Base-by-base conservation (phyloP, 2,113 vertebrate species). In the Saccopteryx bilineata region DNA sequence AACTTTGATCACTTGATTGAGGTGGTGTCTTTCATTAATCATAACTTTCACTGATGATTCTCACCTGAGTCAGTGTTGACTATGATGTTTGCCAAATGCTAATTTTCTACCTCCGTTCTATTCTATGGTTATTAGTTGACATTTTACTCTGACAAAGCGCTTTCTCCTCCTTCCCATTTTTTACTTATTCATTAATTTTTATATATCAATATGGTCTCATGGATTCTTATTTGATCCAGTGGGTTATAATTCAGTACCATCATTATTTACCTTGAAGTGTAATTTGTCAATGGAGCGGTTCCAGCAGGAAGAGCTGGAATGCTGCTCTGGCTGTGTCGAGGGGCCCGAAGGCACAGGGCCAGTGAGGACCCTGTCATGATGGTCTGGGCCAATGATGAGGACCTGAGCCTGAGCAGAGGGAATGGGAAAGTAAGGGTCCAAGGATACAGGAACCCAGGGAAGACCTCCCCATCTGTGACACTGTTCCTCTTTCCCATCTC, bases 1-100 rank as follows among this genome's bases (percentile, higher is more conserved):
- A 75, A 68, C 86, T 89, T 89, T 75, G 76, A 56, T 54, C 76
- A 74, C 58, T 82, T 93, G 92, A 19, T 13, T 74, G 50, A 89
- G 68, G 9, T 48, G 28, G 6, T 56, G 17, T 80, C 9, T 14
- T 60, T 28, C 48, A 31, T 21, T 54, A 48, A 74, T 65, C 13
- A 23, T 48, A 26, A 66, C 48, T 56, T 88, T 56, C 76, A 78
- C 13, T 75, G 33, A 89, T n/a, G 63, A 60, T 28, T 79, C 66
- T 79, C 46, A 2, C 63, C 80, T 71, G n/a, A 71, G n/a, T 94
- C 81, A 71, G 0, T 46, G 80, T 71, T 80, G 71, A n/a, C 63
- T 65, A 1, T 46, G 46, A 46, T n/a, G 19, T 71, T 54, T 69
- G 54, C 87, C 79, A 69, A 78, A 69, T 26, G 18, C 63, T 69